Percentiles rank a stretch among this genome's conserved stretches.
These are phyloP conservation scores for Scleropages formosus DNA, from an alignment of 2,797 vertebrate species.

Conservation along the genomic window DNA sequence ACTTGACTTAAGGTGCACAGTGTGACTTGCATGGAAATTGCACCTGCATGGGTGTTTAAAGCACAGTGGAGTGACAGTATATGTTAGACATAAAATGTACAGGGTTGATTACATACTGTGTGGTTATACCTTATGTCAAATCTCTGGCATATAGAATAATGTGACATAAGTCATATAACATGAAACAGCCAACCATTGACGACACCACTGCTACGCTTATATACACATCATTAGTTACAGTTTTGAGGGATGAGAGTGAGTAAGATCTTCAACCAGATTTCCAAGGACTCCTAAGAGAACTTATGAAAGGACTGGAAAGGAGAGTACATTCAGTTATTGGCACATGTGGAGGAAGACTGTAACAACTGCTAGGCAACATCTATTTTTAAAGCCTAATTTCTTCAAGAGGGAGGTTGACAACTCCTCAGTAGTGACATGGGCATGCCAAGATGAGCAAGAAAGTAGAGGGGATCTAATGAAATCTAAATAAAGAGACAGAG, in stretches of 20 bases:
- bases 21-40: not conserved
- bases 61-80: not conserved
- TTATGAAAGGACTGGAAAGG: conserved; percentile 15
- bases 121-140: too few species aligned
- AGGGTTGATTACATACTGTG: too few species aligned
- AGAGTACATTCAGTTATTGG: conserved; percentile 11
- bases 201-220: too few species aligned
- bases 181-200: too few species aligned
- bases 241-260: not conserved
- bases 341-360: conserved; percentile 25
- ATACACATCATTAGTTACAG: too few species aligned
- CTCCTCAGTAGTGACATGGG: conserved; percentile 21
- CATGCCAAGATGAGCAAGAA: conserved; percentile 19
- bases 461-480: conserved; percentile 52
- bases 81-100: too few species aligned
- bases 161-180: too few species aligned
- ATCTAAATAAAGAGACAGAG: conserved; percentile 48
- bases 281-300: not conserved
- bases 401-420: conserved; percentile 18
- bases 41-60: not conserved
- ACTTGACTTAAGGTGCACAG: not conserved
- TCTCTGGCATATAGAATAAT: too few species aligned
- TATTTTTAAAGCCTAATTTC: conserved; percentile 43
- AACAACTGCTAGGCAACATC: not conserved
- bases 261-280: not conserved